phyloP scores from a whole-genome alignment of 2,888 invertebrate species.

The Brachynemurus nebulosus region DNA sequence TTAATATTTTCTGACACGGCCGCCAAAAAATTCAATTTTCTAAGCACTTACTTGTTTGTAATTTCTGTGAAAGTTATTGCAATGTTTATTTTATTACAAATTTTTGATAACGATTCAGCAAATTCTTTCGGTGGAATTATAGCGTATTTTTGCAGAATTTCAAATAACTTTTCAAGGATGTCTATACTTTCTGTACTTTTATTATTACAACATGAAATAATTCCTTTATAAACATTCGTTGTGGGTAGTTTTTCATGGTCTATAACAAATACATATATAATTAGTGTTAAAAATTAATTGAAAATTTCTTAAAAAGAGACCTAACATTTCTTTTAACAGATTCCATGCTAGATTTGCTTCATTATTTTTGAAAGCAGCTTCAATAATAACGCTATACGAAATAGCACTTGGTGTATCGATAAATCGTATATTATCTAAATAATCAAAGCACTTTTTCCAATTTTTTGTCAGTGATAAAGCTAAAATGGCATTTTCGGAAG shows the following conservation, averaged over 20 bases:
- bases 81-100: slow-evolving; percentile 19
- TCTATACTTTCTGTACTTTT: slow-evolving; percentile 27
- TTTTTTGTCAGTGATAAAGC: slow-evolving; percentile 47
- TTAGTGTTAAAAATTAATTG: not conserved
- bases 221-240: slow-evolving; percentile 33
- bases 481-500: slow-evolving; percentile 44
- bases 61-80: slow-evolving; percentile 18
- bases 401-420: slow-evolving; percentile 32
- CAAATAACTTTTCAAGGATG: slow-evolving; percentile 42
- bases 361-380: slow-evolving; percentile 43
- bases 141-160: slow-evolving; percentile 38
- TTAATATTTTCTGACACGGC: too few relatives aligned
- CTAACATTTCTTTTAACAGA: slow-evolving; percentile 41
- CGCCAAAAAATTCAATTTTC: slow-evolving; percentile 4
- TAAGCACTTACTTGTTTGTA: slow-evolving; percentile 12
- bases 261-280: slow-evolving; percentile 12
- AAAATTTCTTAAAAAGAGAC: slow-evolving; percentile 11
- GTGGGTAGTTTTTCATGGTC: slow-evolving; percentile 19
- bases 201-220: slow-evolving; percentile 36
- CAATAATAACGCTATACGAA: slow-evolving; percentile 38
- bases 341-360: slow-evolving; percentile 44
- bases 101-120: slow-evolving; percentile 23
- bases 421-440: slow-evolving; percentile 44
- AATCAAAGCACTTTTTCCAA: slow-evolving; percentile 46
- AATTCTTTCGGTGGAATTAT: slow-evolving; percentile 29